phyloP scores from a whole-genome alignment of 2,888 invertebrate species.

The Lissocephala sabroskyi region DNA sequence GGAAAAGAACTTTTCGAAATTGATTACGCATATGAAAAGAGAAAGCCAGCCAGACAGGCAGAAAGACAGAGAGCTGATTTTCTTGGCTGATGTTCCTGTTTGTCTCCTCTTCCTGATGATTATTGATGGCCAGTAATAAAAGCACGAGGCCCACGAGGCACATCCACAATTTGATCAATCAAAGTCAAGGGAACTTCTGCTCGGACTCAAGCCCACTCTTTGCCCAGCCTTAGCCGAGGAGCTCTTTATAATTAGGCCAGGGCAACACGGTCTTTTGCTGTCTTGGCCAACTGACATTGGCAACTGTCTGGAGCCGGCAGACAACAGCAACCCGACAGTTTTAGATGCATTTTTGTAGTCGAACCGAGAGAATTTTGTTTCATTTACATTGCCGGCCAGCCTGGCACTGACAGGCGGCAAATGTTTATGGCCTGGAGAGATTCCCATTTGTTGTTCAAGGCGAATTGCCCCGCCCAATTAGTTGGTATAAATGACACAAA shows the following conservation, averaged over 20 bases:
- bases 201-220: neutral
- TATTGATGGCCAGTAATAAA: slow-evolving; percentile 3
- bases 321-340: neutral
- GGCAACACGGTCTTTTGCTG: neutral
- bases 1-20: slow-evolving; percentile 1
- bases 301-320: too few relatives aligned
- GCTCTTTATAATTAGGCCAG: neutral
- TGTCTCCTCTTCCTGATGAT: neutral
- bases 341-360: neutral
- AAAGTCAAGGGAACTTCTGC: neutral
- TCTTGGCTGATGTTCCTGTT: neutral
- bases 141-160: neutral
- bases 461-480: neutral
- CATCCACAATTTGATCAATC: neutral
- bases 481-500: too few relatives aligned
- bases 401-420: neutral
- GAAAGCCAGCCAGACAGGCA: too few relatives aligned
- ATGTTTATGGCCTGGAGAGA: slow-evolving; percentile 3
- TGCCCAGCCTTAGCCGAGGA: too few relatives aligned
- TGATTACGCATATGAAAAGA: neutral
- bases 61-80: too few relatives aligned
- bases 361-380: neutral
- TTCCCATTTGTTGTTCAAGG: slow-evolving; percentile 1
- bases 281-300: neutral
- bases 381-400: neutral